Percentiles rank a stretch among this genome's conserved stretches.
Conservation (phyloP, 2,888 invertebrate genomes). For the Subacronicta megacephala region DNA sequence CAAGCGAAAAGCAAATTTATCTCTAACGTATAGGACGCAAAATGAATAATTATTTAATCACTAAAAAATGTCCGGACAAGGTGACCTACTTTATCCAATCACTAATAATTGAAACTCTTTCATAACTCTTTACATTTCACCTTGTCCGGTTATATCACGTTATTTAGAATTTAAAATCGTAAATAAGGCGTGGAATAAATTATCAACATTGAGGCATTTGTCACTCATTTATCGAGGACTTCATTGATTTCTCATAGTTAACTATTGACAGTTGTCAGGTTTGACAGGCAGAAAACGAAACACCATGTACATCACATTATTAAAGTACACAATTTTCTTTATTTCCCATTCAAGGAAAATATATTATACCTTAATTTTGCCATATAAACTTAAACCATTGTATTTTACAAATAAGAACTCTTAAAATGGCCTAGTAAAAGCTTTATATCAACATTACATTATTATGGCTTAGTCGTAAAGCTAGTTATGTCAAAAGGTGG, state of each 20-base stretch:
- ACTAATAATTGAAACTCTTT: constrained; percentile 53
- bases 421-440: constrained; percentile 30
- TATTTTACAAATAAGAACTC: constrained; percentile 13
- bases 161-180: constrained; percentile 59
- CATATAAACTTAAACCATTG: neutral
- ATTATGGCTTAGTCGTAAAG: constrained; percentile 60
- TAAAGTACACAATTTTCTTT: constrained; percentile 45
- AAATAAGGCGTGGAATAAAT: constrained; percentile 64
- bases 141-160: constrained; percentile 59
- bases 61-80: constrained; percentile 55
- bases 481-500: constrained; percentile 49
- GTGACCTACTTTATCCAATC: constrained; percentile 28
- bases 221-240: constrained; percentile 45
- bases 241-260: constrained; percentile 31
- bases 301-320: constrained; percentile 45
- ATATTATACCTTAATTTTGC: neutral
- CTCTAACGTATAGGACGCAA: constrained; percentile 65
- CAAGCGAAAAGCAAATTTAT: constrained; percentile 66
- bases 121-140: constrained; percentile 43
- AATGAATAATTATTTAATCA: constrained; percentile 61
- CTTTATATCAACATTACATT: constrained; percentile 43
- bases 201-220: constrained; percentile 49
- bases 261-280: constrained; percentile 55
- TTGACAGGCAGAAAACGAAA: constrained; percentile 52
- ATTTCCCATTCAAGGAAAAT: constrained; percentile 21